Evolutionary conservation across 2,888 invertebrate species (phyloP).

Genomic region (Erebia aethiops): DNA sequence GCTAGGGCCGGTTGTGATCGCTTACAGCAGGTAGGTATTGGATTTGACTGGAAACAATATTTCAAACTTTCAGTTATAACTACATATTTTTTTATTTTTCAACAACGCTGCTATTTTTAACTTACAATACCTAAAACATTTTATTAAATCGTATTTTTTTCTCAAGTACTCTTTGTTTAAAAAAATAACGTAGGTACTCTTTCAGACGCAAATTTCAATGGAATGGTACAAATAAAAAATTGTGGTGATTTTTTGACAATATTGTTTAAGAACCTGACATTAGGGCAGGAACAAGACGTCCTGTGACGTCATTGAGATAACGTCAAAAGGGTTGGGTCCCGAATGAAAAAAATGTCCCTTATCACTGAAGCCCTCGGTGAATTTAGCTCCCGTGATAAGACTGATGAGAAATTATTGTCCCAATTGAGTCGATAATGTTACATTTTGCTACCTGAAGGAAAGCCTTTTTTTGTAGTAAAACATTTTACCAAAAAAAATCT

Average conservation of each 20-base stretch:
- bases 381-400: conserved; percentile 46
- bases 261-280: conserved; percentile 53
- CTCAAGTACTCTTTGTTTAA: too few relatives aligned
- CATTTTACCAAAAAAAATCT: too few relatives aligned
- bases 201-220: background rate
- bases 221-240: background rate
- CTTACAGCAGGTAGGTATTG: too few relatives aligned
- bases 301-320: conserved; percentile 73
- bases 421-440: conserved; percentile 1
- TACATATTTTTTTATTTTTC: too few relatives aligned
- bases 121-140: too few relatives aligned
- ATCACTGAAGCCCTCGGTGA: conserved; percentile 54
- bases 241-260: conserved; percentile 35
- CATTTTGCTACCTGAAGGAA: background rate
- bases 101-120: too few relatives aligned
- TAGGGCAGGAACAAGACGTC: conserved; percentile 61
- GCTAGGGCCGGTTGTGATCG: too few relatives aligned
- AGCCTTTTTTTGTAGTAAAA: background rate
- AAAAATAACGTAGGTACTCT: background rate
- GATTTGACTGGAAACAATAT: too few relatives aligned
- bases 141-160: too few relatives aligned
- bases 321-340: conserved; percentile 77
- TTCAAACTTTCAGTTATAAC: too few relatives aligned
- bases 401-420: conserved; percentile 18
- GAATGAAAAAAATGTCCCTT: conserved; percentile 59